Evolutionary conservation across 2,888 invertebrate genomes (phyloP), one percentile per base, ranked within the genome.

Genomic region (Antheraea assamensis): DNA sequence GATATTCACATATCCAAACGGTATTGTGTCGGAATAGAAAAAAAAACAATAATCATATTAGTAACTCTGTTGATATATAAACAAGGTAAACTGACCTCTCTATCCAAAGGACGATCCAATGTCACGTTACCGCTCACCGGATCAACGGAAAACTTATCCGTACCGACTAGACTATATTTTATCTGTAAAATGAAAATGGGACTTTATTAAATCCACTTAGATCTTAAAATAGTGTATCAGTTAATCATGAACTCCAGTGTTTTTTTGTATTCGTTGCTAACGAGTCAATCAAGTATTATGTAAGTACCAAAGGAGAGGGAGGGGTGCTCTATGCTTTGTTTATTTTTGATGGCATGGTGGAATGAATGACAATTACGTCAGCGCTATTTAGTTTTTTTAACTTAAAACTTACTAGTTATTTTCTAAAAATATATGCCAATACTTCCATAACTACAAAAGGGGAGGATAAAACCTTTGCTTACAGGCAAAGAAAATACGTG

Each of bases 141-240:
- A 89, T 98, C 95, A 17, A 98, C 98, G 76, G 95, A 94, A 82
- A 98, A 97, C 85, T 97, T 96, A 88, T 98, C 97, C 4, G 98
- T 98, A 42, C 98, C 98, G 76, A 96, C 96, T 75, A 98, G 95
- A 72, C 97, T 97, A 87, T 95, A 96, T 78, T 94, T 95, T 64
- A 96, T 94, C 92, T 95, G 90, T 75, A 93, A 93, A 30, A 68
- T 61, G 27, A 61, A 17, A 61, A 15, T 61, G 4, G 61, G 15
- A 13, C 15, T 61, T 58, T 8, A 24, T 61, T 3, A 3, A 19
- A 19, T 19, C 5, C 5, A 52, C 52, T 52, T 19, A 52, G 52
- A 52, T 19, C 52, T 52, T 52, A 19, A 52, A 17, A 52, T 52
- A 52, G 19, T 52, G 3, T 52, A 19, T 52, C 52, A 52, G 19